Base-by-base conservation (phyloP, 2,113 vertebrate species). In the Eira barbara region DNA sequence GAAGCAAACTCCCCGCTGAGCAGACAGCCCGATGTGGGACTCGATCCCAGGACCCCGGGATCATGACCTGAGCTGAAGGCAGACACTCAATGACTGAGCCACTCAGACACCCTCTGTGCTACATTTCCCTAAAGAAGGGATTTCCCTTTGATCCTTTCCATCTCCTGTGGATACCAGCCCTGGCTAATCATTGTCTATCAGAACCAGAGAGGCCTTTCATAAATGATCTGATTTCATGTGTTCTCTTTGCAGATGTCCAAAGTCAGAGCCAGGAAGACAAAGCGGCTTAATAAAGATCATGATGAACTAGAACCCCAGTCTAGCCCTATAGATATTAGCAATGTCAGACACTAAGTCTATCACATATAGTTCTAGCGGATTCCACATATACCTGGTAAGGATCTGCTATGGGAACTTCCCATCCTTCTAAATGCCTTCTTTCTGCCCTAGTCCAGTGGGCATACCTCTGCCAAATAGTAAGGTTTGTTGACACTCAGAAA, bases 51-150 rank as follows among this genome's bases (percentile, higher is more conserved):
- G 63, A 65, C 63, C 29, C 29, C 29, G 6, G 29, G 63, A 63
- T 31, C 63, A 65, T 65, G 63, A 34, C 29, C 63, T 65, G 63
- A 65, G 63, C 63, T 6, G 29, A 65, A 65, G 63, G 29, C 63
- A 65, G 63, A 65, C 29, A 6, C 63, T 65, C 29, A 31, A 65
- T 31, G 12, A 65, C 63, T 65, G 29, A 65, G 63, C 63, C 63
- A 31, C 29, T 13, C 63, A 15, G 63, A 13, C 6, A 3, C 29
- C 63, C 6, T 86, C 17, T 34, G 11, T 27, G 31, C 63, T 85
- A 89, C 82, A n/a, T 93, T 93, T 93, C 89, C 82, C 96, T 95
- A 45, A 92, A 93, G 55, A 95, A 88, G 27, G 21, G 21, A 88
- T 81, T 97, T 92, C 42, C 23, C 34, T 94, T 96, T 93, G 34